A percentile compares a stretch with the other conserved stretches of the same genome.
These are phyloP conservation scores for Botia kubotai DNA, from an alignment of 2,797 vertebrate genomes.

Conservation along the genomic window DNA sequence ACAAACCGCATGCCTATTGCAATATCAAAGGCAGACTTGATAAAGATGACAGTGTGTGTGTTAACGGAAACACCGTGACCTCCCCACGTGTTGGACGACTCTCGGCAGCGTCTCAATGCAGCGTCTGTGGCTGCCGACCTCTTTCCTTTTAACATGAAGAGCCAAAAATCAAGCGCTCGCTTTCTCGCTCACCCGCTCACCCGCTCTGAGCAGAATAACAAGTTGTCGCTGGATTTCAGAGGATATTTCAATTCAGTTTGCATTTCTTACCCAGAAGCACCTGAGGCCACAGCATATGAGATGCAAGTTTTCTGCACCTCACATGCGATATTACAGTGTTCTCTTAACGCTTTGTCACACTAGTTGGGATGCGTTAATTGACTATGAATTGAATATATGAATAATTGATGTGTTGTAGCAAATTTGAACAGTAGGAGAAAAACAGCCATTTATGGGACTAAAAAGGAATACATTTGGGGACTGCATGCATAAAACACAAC, in stretches of 20 bases:
- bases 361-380: constrained; percentile 39
- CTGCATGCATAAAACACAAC: constrained; percentile 14
- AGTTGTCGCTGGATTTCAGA: constrained; percentile 15
- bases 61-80: constrained; percentile 65
- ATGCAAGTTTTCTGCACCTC: constrained; percentile 21
- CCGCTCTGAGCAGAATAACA: constrained; percentile 55
- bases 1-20: constrained; percentile 62
- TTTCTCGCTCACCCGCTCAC: constrained; percentile 40
- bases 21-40: constrained; percentile 64
- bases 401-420: constrained; percentile 50
- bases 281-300: neutral
- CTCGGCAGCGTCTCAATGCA: constrained; percentile 60
- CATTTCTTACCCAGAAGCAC: constrained; percentile 7
- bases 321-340: constrained; percentile 24
- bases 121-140: constrained; percentile 63
- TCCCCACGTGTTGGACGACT: constrained; percentile 58
- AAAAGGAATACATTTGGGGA: constrained; percentile 19
- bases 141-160: constrained; percentile 61
- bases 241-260: constrained; percentile 28
- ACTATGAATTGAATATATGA: constrained; percentile 50
- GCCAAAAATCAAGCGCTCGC: constrained; percentile 55
- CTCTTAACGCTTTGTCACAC: constrained; percentile 33
- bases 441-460: constrained; percentile 26
- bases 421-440: constrained; percentile 33
- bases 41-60: constrained; percentile 68